Evolutionary conservation across 2,113 vertebrate species (phyloP), one percentile per base, ranked within the genome.

Genomic region (Salvelinus fontinalis): DNA sequence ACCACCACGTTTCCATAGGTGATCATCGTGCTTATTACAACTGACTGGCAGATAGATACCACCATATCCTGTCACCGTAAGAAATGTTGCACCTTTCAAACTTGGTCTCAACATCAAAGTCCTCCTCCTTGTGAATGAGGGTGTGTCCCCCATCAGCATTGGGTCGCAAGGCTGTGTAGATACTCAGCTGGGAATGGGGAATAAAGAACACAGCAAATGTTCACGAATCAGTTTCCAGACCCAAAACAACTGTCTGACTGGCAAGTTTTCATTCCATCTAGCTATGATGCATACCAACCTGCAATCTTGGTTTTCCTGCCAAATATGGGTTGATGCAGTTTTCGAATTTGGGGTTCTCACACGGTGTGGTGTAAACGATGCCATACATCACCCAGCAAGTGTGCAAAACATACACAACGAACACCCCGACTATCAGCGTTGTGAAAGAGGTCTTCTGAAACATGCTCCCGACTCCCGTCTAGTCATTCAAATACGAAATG

Each of bases 361-460:
- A 99, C 22, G 97, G 96, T 83, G 96, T 95, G 8, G 97, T 98
- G 90, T 97, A 96, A 68, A 98, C 95, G 13, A 99, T 99, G 68
- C 97, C 97, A 59, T 95, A 98, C 97, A 98, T 98, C 71, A 99
- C 97, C 97, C 97, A 98, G 92, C 97, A 98, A 79, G 97, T 99
- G 91, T 99, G 97, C 77, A 92, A 93, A 87, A 98, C 96, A 64
- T 99, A 99, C 31, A 97, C 94, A 75, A 95, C 93, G 83, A 98
- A 99, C 73, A 97, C 93, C 68, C 97, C 97, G 83, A 98, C 95
- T 31, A 95, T 94, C 85, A 98, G 90, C 78, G 95, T 93, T 84
- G 96, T 99, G 88, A 98, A 95, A 1, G 96, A 97, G 81, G 95
- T 95, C 79, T 93, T 94, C 60, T 94, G 90, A 75, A 94, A 93